Base-by-base conservation (phyloP, 2,797 vertebrate genomes). In the Mus caroli region DNA sequence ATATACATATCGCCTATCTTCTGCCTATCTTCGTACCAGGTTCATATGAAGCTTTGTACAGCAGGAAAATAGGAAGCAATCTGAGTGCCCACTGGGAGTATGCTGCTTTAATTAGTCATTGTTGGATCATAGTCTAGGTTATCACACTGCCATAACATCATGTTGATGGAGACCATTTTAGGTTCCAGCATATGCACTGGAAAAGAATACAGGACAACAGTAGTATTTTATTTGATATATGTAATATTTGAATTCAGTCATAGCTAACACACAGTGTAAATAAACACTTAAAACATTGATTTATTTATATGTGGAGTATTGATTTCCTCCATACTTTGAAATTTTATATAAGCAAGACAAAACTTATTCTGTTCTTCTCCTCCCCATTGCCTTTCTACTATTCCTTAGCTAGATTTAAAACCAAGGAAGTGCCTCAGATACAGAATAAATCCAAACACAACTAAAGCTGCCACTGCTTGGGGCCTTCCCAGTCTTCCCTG, bases 361-460 rank as follows among this genome's bases (percentile, higher is more conserved):
- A 22, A 76, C 46, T 19, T 67, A 26, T 19, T 62, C 50, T 84
- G 50, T 34, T 37, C 37, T 40, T 14, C 34, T 28, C 8, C 0
- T 15, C 13, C 0, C 0, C 0, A 11, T 24, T 56, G 13, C 1
- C 1, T 28, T 78, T 37, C 40, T 17, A 50, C 24, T 46, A n/a
- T 2, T 86, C 19, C 0, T 60, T 43, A 22, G 22, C 50, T 86
- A 37, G 6, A 77, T 14, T 69, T 86, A 77, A 69, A 88, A 43
- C 7, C 46, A 37, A 84, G 14, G n/a, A 60, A 88, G 54, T 37
- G 0, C 34, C 62, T 88, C 22, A 60, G n/a, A 7, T 4, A 13
- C 14, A 75, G 67, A 88, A 26, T 14, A 95, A 82, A 80, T 50
- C 7, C 2, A 56, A 22, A 19, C 14, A 46, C 1, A 43, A 43